Conservation (phyloP, 2,797 vertebrate genomes). For the Erethizon dorsatum region DNA sequence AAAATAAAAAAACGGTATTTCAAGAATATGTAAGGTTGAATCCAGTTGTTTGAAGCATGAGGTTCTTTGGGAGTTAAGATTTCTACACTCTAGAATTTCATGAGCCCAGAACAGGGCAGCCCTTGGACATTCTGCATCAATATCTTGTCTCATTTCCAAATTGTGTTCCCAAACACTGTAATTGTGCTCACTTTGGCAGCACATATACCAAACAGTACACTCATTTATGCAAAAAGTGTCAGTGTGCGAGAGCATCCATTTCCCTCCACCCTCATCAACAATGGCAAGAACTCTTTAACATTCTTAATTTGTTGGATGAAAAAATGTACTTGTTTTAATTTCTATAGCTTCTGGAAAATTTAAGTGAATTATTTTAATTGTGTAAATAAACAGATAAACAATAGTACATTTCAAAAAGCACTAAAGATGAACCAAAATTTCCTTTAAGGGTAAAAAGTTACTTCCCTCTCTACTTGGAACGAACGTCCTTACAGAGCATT, state of each 20-base stretch:
- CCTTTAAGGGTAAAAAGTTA: neutral
- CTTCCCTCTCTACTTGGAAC: constrained; percentile 39
- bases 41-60: constrained; percentile 1
- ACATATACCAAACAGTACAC: neutral
- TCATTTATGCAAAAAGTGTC: neutral
- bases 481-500: neutral
- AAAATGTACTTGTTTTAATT: constrained; percentile 46
- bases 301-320: neutral
- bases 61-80: neutral
- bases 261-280: neutral
- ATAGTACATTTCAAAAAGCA: constrained; percentile 11
- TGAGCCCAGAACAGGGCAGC: neutral
- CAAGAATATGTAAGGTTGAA: neutral
- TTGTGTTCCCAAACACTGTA: neutral
- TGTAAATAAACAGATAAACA: neutral
- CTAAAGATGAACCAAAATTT: neutral
- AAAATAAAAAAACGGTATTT: constrained; percentile 19
- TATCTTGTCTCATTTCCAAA: constrained; percentile 11
- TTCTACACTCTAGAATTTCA: constrained; percentile 6
- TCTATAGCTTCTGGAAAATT: constrained; percentile 63
- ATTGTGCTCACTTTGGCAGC: neutral
- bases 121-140: neutral
- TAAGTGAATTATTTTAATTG: constrained; percentile 53
- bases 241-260: neutral
- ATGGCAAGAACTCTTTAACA: neutral